Evolutionary conservation across 2,113 vertebrate genomes (phyloP).

Genomic region (Microtus richardsoni): DNA sequence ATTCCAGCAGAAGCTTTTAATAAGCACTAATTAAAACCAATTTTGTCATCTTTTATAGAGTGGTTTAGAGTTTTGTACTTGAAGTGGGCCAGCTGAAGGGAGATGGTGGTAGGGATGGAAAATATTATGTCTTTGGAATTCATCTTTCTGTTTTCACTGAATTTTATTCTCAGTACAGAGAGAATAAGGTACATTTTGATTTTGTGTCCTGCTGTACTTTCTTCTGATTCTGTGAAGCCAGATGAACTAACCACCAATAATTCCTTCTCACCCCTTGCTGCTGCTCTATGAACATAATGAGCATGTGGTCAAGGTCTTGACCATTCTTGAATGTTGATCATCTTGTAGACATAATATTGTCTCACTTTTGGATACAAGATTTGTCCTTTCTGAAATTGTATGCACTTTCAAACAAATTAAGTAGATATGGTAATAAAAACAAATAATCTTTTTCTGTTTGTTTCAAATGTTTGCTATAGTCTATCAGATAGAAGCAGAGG

Average conservation of each 20-base stretch:
- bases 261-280: not conserved
- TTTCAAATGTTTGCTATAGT: not conserved
- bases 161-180: not conserved
- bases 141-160: not conserved
- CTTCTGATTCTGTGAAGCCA: not conserved
- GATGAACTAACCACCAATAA: not conserved
- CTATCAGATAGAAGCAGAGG: not conserved
- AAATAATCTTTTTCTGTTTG: not conserved
- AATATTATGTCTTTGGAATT: not conserved
- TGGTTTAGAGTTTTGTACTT: not conserved
- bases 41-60: slow-evolving; percentile 33
- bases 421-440: not conserved
- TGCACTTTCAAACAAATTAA: not conserved
- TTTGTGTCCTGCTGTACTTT: not conserved
- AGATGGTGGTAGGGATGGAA: not conserved
- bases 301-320: not conserved
- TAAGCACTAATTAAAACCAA: slow-evolving; percentile 66
- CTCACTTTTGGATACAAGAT: not conserved
- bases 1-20: slow-evolving; percentile 53
- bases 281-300: not conserved
- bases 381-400: not conserved
- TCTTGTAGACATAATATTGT: not conserved
- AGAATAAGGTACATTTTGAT: not conserved
- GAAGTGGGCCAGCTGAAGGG: not conserved
- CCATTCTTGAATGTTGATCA: not conserved